phyloP scores from a whole-genome alignment of 2,113 vertebrate species.

The Heloderma charlesbogerti region DNA sequence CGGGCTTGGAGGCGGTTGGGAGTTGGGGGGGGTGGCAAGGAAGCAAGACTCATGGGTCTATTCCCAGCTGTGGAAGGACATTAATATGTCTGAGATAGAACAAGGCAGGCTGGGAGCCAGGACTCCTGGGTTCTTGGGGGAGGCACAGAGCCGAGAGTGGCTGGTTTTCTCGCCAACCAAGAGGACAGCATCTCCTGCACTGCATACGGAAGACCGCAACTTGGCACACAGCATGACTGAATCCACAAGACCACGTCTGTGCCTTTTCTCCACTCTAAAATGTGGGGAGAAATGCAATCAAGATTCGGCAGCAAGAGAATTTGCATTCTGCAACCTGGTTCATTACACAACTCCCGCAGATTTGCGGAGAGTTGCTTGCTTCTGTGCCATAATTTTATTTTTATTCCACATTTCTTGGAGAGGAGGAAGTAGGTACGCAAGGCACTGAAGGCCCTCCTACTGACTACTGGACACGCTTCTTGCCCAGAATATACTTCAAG shows the following conservation, averaged over 20 bases:
- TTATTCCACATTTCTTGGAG: neutral
- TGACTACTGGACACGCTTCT: neutral
- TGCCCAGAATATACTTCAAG: neutral
- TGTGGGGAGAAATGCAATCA: neutral
- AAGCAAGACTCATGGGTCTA: neutral
- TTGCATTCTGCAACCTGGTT: neutral
- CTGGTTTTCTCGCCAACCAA: neutral
- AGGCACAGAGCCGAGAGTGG: neutral
- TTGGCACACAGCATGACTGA: neutral
- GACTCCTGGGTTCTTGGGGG: neutral
- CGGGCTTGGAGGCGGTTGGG: neutral
- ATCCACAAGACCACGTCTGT: too few species aligned
- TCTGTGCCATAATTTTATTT: neutral
- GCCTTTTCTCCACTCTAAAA: neutral
- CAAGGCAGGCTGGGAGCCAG: slow-evolving; percentile 7
- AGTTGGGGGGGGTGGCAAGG: neutral
- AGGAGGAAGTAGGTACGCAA: neutral
- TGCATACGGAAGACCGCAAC: neutral
- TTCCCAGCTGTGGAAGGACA: slow-evolving; percentile 19
- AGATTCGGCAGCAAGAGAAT: neutral
- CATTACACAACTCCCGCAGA: neutral
- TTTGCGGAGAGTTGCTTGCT: neutral
- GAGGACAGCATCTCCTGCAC: neutral
- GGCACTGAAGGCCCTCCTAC: neutral
- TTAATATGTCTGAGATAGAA: slow-evolving; percentile 31